Evolutionary conservation across 2,797 vertebrate species (phyloP), one percentile per base, ranked within the genome.

Genomic region (Tauraco hartlaubi): DNA sequence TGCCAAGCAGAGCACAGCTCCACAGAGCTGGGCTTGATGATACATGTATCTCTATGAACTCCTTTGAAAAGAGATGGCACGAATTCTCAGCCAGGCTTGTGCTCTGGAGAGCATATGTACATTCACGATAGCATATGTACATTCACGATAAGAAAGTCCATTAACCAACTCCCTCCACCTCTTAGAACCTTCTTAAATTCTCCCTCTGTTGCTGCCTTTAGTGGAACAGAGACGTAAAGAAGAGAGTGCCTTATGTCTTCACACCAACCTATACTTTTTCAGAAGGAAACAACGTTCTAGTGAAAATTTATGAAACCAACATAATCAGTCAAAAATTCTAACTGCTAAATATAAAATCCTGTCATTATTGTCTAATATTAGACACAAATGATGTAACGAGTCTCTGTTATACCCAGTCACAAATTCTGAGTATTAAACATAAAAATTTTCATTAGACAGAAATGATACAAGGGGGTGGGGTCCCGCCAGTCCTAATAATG

Each of bases 41-140:
- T 58, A 63, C 0, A 23, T 0, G 0, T 29, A 55, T 77, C 74
- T 89, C 41, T 37, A 26, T 2, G 12, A 78, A 51, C 59, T 82
- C 33, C 71, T 88, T 25, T 21, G 35, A 71, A 59, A 41, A 55
- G 28, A 21, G 15, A 48, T 0, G 1, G 80, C 39, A 39, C 12
- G 46, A 87, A 46, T 37, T 81, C 48, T 64, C 64, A 63, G 69
- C 21, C 55, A 93, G 71, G 17, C 88, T 73, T 33, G 11, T 39
- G 28, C 58, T 78, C 35, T 67, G n/a, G 8, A 81, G 17, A 87
- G 63, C 61, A 52, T 3, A 0, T 87, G 92, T 16, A 44, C 7
- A 4, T 23, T 71, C 28, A 3, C 2, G 91, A 89, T 96, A 96
- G 63, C 61, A 52, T 3, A 0, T 87, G 92, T 16, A 44, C 7